phyloP scores from a whole-genome alignment of 2,113 vertebrate species.

The Microcebus jonahi region DNA sequence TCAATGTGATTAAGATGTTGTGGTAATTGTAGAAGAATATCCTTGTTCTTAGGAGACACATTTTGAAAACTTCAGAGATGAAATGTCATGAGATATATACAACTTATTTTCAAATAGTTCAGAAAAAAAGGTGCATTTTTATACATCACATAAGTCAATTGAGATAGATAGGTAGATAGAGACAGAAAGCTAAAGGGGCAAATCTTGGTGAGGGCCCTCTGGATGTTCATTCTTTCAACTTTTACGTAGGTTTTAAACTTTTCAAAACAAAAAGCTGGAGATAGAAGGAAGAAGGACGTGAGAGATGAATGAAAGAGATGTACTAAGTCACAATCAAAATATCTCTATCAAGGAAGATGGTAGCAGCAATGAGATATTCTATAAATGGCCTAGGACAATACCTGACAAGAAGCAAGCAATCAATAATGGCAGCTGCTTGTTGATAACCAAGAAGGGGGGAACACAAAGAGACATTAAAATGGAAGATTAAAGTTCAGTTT shows the following conservation, averaged over 20 bases:
- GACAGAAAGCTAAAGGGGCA: not conserved
- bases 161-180: not conserved
- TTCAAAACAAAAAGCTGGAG: not conserved
- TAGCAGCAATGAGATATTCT: not conserved
- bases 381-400: not conserved
- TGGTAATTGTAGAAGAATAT: not conserved
- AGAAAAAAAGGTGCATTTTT: not conserved
- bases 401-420: not conserved
- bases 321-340: not conserved
- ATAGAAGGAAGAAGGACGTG: not conserved
- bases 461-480: not conserved
- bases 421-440: not conserved
- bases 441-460: not conserved
- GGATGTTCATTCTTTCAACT: not conserved
- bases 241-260: not conserved
- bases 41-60: slow-evolving; percentile 4
- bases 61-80: not conserved
- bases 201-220: not conserved
- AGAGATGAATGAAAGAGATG: not conserved
- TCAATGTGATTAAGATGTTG: not conserved
- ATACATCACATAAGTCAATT: not conserved
- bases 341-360: not conserved
- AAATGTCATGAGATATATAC: not conserved
- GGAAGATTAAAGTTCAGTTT: not conserved
- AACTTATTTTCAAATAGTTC: not conserved